Evolutionary conservation across 2,888 invertebrate genomes (phyloP).

Genomic region (Uloborus plumipes): DNA sequence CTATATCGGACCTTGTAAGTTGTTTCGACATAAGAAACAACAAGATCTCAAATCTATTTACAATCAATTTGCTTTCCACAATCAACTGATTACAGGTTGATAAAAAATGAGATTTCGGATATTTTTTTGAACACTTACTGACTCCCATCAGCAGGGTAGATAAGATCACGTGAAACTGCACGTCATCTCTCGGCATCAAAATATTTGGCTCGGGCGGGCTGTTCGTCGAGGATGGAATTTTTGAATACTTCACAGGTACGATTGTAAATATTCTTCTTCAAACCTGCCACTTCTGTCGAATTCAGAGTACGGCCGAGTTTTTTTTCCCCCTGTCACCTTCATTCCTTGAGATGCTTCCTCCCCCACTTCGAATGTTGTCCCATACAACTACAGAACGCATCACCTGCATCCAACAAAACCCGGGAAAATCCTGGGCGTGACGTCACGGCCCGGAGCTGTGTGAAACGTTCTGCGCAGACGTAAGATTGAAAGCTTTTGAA

Average conservation of each 20-base stretch:
- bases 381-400: conserved; percentile 51
- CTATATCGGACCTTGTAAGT: conserved; percentile 1
- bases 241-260: too few relatives aligned
- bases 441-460: conserved; percentile 17
- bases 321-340: not conserved
- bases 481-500: conserved; percentile 59
- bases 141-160: too few relatives aligned
- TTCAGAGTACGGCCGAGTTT: not conserved
- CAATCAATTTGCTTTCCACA: too few relatives aligned
- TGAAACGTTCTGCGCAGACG: conserved; percentile 60
- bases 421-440: conserved; percentile 48
- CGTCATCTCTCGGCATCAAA: too few relatives aligned
- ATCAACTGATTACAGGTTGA: too few relatives aligned
- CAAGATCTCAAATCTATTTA: too few relatives aligned
- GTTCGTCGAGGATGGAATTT: too few relatives aligned
- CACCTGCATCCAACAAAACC: conserved; percentile 47
- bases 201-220: too few relatives aligned
- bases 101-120: too few relatives aligned
- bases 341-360: conserved; percentile 14
- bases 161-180: too few relatives aligned
- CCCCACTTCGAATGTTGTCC: conserved; percentile 44
- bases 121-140: too few relatives aligned
- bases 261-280: not conserved
- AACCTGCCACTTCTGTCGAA: not conserved
- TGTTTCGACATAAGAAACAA: too few relatives aligned